Base-by-base conservation (phyloP, 2,888 invertebrate genomes). In the Acleris literana region DNA sequence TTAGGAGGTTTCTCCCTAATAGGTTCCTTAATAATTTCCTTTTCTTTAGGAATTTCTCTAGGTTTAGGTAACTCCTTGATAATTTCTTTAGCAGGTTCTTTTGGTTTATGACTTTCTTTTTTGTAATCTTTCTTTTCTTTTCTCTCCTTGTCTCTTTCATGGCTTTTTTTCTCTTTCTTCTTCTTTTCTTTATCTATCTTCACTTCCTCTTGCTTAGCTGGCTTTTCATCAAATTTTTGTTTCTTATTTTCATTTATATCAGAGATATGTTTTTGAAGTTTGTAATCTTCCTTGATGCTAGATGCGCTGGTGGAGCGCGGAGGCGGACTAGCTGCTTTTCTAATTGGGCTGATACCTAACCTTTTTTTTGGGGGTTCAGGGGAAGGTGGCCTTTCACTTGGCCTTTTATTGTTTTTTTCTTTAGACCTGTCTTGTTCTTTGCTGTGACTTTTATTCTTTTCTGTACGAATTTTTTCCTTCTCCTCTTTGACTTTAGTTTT, bases 131-230 rank as follows among this genome's bases (percentile, higher is more conserved):
- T 93, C 72, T 92, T 92, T 69, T 89, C 90, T 69, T 93, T 91
- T 55, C 94, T 93, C 61, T 95, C 95, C 80, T 94, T 94, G 64
- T 94, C 94, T 74, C 93, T 89, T 55, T 94, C 94, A 78, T 95
- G 94, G 61, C 94, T 94, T 77, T 94, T 94, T 75, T 94, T 94
- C 70, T 94, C 95, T 75, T 94, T 94, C 74, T 94, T 94, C 72
- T 93, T 93, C 70, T 92, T 92, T 71, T 94, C 94, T 71, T 94
- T 94, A 48, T 92, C 90, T 46, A 78, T 69, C 81, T 94, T 94
- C 54, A 93, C 85, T 69, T 94, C 95, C 74, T 89, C 84, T 60
- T 88, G 83, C 70, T 92, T 89, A 58, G 88, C 83, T 57, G 88
- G 84, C 70, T 92, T 89, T 63, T 94, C 93, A 60, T 94, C 94